phyloP scores from a whole-genome alignment of 2,888 invertebrate genomes.

The Luperina nickerlii region DNA sequence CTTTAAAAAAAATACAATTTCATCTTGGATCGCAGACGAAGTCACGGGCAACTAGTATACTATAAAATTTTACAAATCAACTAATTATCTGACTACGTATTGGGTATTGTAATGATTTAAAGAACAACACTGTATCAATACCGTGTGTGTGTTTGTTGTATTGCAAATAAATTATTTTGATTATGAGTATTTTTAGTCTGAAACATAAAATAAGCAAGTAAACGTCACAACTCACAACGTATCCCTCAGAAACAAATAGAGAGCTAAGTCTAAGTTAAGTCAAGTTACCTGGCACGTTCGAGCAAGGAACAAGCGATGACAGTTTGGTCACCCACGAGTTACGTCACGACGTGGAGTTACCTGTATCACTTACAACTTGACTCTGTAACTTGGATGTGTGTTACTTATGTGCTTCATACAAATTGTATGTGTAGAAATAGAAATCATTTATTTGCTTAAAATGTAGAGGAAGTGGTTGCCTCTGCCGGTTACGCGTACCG shows the following conservation, averaged over 20 bases:
- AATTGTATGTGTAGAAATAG: neutral
- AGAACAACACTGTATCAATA: neutral
- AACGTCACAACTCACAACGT: conserved; percentile 12
- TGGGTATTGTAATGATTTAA: neutral
- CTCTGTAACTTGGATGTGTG: conserved; percentile 12
- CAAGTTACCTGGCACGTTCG: conserved; percentile 21
- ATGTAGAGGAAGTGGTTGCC: too few species aligned
- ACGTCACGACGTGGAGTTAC: conserved; percentile 39
- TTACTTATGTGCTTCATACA: neutral
- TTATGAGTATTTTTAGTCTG: neutral
- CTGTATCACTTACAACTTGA: conserved; percentile 47
- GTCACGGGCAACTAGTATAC: too few species aligned
- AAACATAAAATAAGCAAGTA: neutral
- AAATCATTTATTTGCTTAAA: neutral
- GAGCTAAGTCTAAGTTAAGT: conserved; percentile 22
- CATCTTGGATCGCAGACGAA: too few species aligned
- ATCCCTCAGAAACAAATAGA: conserved; percentile 2
- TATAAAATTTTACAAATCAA: too few species aligned
- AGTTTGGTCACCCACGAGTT: conserved; percentile 44
- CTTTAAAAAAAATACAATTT: too few species aligned
- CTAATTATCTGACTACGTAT: too few species aligned
- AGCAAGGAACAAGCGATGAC: conserved; percentile 40
- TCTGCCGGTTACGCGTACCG: too few species aligned
- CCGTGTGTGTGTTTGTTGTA: neutral
- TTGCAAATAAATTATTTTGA: neutral